Conservation (phyloP, 2,113 vertebrate species). For the Marmota flaviventris region DNA sequence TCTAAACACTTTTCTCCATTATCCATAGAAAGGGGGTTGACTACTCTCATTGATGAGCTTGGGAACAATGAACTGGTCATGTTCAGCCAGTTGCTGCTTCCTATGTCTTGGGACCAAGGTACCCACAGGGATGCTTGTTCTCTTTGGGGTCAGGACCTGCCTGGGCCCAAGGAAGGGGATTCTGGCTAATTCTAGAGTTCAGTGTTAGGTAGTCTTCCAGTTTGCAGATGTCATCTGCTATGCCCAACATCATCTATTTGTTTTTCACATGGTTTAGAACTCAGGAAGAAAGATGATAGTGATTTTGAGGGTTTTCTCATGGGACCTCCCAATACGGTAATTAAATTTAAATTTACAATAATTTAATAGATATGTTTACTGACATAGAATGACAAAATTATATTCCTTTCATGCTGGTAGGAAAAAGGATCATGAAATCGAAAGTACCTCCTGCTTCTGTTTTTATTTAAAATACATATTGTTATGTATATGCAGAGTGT, state of each 20-base stretch:
- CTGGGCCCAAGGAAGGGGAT: background rate
- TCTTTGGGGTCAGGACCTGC: accelerated
- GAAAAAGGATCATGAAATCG: background rate
- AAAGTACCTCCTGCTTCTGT: background rate
- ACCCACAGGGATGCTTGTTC: background rate
- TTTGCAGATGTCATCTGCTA: background rate
- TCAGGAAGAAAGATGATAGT: background rate
- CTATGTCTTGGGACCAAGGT: background rate
- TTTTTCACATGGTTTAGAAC: background rate
- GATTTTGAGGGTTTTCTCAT: background rate
- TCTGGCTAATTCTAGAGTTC: background rate
- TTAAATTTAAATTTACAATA: background rate
- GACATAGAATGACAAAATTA: background rate
- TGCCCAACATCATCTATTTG: background rate
- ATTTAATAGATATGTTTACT: background rate
- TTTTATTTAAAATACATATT: conserved; percentile 27
- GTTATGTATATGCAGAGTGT: background rate
- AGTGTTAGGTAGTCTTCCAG: background rate
- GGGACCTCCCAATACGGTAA: background rate
- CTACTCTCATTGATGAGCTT: background rate
- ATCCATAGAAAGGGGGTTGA: background rate
- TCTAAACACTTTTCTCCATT: accelerated
- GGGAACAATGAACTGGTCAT: background rate
- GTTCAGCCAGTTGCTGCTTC: background rate
- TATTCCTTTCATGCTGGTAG: background rate